Base-by-base conservation (phyloP, 2,113 vertebrate species). In the Hassar affinis region DNA sequence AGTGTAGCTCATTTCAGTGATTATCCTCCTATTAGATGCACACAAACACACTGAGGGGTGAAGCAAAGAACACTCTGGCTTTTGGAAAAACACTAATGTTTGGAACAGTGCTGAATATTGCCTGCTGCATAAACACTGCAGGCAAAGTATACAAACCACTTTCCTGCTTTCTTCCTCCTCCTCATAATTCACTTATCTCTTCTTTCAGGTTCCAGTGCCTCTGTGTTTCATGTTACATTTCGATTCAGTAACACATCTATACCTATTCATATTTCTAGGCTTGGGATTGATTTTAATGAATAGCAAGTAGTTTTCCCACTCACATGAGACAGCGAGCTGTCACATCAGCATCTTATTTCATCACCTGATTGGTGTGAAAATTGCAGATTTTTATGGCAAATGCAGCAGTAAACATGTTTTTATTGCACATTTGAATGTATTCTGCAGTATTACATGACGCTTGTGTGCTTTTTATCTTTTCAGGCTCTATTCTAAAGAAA, bases 401-500 rank as follows among this genome's bases (percentile, higher is more conserved):
- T 38, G 2, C 35, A 64, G 27, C 61, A 33, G 61, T 17, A 6
- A 64, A 33, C 11, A 27, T 61, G 47, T 45, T 54, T 57, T 56
- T 82, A 59, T 30, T 59, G 38, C 20, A 47, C 20, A 59, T 87
- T 88, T 81, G 76, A 88, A 81, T 84, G 77, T 69, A 42, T 66
- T 52, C 68, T 61, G 27, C 52, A 35, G n/a, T 52, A 18, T 64
- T 68, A 42, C 8, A 68, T 8, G n/a, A 49, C 9, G 49, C 20
- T 14, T 47, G 47, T 12, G 3, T 62, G 0, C 17, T 80, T 66
- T 47, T 56, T 87, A 57, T 42, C 68, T 87, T 85, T 93, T 54
- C 84, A 99, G 98, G 97, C 85, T 98, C 97, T 33, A 96, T 98
- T 90, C 94, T 99, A 92, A 99, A 99, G 95, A 99, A 99, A 89